These are phyloP conservation scores for Trichonephila clavipes DNA, from an alignment of 1,140 invertebrate genomes.

Conservation along the genomic window DNA sequence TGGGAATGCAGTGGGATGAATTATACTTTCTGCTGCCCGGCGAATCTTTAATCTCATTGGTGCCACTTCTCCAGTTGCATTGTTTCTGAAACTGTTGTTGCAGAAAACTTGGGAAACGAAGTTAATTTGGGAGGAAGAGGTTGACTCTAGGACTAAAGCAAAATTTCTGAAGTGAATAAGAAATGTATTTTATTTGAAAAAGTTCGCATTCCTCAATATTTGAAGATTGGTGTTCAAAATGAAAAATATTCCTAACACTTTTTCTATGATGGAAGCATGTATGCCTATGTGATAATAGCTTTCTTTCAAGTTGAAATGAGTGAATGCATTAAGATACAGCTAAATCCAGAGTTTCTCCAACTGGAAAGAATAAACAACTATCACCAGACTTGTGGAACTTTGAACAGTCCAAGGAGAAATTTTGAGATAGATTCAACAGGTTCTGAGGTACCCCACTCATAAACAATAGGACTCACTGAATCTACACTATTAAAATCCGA, in stretches of 20 bases:
- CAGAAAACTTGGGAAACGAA: constrained; percentile 1
- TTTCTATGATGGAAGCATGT: constrained; percentile 48
- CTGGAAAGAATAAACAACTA: constrained; percentile 63
- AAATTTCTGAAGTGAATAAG: constrained; percentile 32
- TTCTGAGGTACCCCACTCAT: too few relatives aligned
- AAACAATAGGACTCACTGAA: too few relatives aligned
- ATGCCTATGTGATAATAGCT: constrained; percentile 20
- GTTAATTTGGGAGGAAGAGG: not conserved
- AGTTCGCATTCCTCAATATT: constrained; percentile 46
- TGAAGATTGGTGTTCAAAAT: not conserved
- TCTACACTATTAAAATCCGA: too few relatives aligned
- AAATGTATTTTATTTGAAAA: constrained; percentile 19
- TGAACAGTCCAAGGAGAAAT: too few relatives aligned
- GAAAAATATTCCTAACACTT: constrained; percentile 50
- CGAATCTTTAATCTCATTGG: constrained; percentile 61
- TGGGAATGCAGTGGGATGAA: not conserved
- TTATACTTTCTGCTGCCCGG: too few relatives aligned
- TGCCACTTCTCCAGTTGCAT: not conserved
- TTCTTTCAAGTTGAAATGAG: constrained; percentile 51
- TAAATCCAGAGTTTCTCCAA: constrained; percentile 62
- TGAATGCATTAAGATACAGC: constrained; percentile 69
- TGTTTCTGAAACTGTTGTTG: constrained; percentile 38
- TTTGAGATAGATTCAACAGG: too few relatives aligned
- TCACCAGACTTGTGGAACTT: not conserved
- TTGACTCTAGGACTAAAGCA: not conserved